Percentiles rank a stretch among this genome's conserved stretches.
These are phyloP conservation scores for Lethrus apterus DNA, from an alignment of 1,140 invertebrate species.

Conservation along the genomic window DNA sequence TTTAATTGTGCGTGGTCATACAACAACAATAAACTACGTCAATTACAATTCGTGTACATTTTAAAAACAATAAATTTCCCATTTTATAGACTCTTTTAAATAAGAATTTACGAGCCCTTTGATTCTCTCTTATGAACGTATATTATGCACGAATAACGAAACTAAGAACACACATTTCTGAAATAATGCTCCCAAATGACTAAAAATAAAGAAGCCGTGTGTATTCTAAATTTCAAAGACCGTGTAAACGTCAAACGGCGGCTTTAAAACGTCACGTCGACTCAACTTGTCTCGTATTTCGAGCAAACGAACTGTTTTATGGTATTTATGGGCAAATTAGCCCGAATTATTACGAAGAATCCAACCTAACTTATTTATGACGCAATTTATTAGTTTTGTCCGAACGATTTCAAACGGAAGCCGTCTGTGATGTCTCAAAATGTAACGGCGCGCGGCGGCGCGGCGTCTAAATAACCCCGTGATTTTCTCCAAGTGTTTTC, in stretches of 20 bases:
- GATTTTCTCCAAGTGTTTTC: no score
- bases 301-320: constrained; percentile 29
- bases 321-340: constrained; percentile 32
- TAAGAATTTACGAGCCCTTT: background rate
- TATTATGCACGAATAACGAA: no score
- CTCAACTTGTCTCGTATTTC: constrained; percentile 25
- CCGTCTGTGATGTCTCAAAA: background rate
- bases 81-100: no score
- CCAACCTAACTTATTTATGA: constrained; percentile 27
- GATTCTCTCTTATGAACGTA: no score
- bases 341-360: constrained; percentile 26
- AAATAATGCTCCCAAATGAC: background rate
- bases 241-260: constrained; percentile 18
- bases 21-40: no score
- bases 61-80: no score
- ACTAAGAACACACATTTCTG: background rate
- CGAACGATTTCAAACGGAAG: background rate
- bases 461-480: background rate
- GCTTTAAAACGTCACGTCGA: constrained; percentile 23
- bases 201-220: constrained; percentile 12
- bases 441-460: background rate
- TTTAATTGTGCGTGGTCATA: no score
- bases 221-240: constrained; percentile 6
- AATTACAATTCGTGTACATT: no score
- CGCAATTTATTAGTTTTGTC: constrained; percentile 22